Evolutionary conservation across 2,797 vertebrate genomes (phyloP).

Genomic region (Ctenopoma kingsleyae): DNA sequence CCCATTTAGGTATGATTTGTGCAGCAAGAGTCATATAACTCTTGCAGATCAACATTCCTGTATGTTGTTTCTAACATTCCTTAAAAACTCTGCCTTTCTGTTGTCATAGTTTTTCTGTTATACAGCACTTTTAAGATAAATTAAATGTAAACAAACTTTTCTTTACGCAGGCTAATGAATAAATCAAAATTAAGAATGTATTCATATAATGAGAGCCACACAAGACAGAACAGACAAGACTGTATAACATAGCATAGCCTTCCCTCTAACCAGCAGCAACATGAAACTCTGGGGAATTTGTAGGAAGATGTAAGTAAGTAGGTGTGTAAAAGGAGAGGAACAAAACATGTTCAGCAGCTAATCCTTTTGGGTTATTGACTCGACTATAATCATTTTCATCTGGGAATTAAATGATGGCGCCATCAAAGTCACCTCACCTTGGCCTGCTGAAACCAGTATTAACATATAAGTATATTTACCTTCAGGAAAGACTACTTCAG

Average conservation of each 20-base stretch:
- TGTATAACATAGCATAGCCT: conserved; percentile 21
- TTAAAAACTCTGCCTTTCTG: neutral
- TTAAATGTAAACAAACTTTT: neutral
- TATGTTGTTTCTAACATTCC: neutral
- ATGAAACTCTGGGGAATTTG: conserved; percentile 67
- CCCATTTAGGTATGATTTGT: conserved; percentile 10
- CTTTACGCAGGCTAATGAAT: neutral
- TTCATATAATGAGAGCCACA: neutral
- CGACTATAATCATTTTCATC: neutral
- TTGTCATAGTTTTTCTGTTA: neutral
- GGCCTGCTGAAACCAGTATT: neutral
- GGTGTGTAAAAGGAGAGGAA: conserved; percentile 10
- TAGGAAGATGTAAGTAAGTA: conserved; percentile 6
- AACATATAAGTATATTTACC: neutral
- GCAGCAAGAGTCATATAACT: conserved; percentile 8
- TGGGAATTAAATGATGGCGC: neutral
- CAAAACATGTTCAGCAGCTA: conserved; percentile 9
- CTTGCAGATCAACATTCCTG: conserved; percentile 14
- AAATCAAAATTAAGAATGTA: neutral
- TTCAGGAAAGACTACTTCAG: neutral
- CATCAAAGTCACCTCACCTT: neutral
- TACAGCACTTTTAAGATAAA: conserved; percentile 5
- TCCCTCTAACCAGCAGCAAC: conserved; percentile 61
- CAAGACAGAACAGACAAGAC: conserved; percentile 18
- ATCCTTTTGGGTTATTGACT: neutral